These are phyloP conservation scores for Plemyria rubiginata DNA, from an alignment of 2,888 invertebrate species.

Conservation along the genomic window DNA sequence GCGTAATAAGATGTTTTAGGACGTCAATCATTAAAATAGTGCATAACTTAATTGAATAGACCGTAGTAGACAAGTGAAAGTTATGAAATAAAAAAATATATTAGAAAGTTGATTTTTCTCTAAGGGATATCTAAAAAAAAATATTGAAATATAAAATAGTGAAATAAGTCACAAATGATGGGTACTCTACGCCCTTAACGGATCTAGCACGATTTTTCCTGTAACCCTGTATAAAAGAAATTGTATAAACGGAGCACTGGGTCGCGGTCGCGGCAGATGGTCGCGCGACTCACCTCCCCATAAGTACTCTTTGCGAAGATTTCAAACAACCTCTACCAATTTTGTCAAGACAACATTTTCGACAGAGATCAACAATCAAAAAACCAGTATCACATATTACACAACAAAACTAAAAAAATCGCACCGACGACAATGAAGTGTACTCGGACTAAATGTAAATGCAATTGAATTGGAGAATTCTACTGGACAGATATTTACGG, in stretches of 20 bases:
- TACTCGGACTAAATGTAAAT: constrained; percentile 39
- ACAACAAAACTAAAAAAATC: neutral
- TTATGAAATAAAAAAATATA: too few species aligned
- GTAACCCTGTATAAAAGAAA: constrained; percentile 39
- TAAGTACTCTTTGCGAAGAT: constrained; percentile 13
- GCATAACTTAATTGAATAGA: too few species aligned
- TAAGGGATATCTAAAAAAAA: too few species aligned
- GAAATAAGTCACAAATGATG: too few species aligned
- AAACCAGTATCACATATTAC: neutral
- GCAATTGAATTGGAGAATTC: constrained; percentile 37
- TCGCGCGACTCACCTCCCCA: constrained; percentile 6
- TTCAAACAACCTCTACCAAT: constrained; percentile 44
- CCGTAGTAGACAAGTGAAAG: too few species aligned
- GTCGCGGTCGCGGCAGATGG: constrained; percentile 20
- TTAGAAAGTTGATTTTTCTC: too few species aligned
- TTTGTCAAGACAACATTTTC: constrained; percentile 67
- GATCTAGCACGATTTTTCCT: too few species aligned
- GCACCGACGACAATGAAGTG: constrained; percentile 20
- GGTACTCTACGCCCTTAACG: too few species aligned
- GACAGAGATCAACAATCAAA: constrained; percentile 43
- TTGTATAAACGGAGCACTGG: constrained; percentile 1
- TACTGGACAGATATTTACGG: constrained; percentile 44
- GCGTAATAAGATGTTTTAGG: too few species aligned
- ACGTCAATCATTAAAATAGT: too few species aligned
- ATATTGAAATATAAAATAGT: too few species aligned